Evolutionary conservation across 2,113 vertebrate genomes (phyloP), one percentile per base, ranked within the genome.

Genomic region (Chaetura pelagica): DNA sequence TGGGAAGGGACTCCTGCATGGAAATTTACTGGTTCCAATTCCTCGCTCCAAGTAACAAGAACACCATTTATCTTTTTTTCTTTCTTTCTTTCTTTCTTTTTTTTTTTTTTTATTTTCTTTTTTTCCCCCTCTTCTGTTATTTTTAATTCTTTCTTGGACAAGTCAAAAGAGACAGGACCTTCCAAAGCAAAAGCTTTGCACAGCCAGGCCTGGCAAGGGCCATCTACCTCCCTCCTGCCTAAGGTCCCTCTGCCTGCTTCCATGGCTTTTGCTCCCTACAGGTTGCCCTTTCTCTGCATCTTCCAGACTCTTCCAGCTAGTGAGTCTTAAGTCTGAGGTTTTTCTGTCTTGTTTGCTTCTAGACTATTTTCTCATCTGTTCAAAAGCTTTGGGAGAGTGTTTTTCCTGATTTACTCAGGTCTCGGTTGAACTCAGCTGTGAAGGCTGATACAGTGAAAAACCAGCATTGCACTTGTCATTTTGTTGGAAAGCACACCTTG

Each of bases 1-100:
- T n/a, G 75, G 82, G 46, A 94, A 79, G 63, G 20, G 14, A 44
- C 57, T 94, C 44, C 76, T 78, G 68, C 7, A 30, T 82, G 88
- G 94, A 93, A 91, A 90, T 79, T 46, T n/a, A 81, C 67, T 88
- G 72, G 57, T 71, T n/a, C n/a, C 87, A 46, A 62, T 72, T 78
- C 68, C 24, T 61, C 84, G 54, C 63, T 30, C 49, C 4, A 62
- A 69, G 9, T 93, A 85, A 73, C 59, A 51, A 64, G 61, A 88
- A 63, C 17, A 4, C 18, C n/a, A 26, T 73, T 93, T 88, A 35
- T 84, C 19, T 88, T 67, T 3, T 40, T 84, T 64, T 4, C 4
- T 29, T 5, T 3, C 3, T 24, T 55, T 22, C 6, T 21, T 4
- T 40, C 83, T 61, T 6, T 4, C 7, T 29, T 7, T 3, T 3